Conservation (phyloP, 37 sponge, comb jelly and placozoan species). For the Oopsacas minuta region DNA sequence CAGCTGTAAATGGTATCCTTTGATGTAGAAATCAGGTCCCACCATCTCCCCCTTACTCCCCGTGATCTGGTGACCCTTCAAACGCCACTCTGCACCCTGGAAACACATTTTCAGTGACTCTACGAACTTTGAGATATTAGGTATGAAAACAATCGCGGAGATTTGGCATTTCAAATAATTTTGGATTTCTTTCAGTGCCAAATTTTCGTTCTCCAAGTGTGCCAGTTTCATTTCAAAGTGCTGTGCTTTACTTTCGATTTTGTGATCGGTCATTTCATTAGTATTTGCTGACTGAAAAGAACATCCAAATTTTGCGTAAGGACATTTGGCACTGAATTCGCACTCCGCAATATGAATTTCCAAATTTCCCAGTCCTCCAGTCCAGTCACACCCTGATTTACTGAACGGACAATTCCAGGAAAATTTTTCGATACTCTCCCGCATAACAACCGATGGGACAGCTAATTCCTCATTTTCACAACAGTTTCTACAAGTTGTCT, state of each 20-base stretch:
- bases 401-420: background rate
- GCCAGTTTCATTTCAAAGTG: background rate
- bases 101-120: background rate
- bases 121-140: background rate
- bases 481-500: background rate
- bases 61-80: background rate
- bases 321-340: background rate
- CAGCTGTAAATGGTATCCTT: background rate
- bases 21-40: background rate
- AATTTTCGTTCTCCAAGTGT: background rate
- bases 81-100: background rate
- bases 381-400: background rate
- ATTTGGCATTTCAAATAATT: background rate
- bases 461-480: background rate
- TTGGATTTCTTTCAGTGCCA: background rate
- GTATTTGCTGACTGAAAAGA: background rate
- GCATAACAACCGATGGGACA: background rate
- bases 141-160: background rate
- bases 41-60: background rate
- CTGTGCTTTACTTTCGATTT: background rate
- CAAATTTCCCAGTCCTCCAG: background rate
- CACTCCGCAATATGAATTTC: background rate
- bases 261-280: background rate
- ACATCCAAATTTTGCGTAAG: background rate
- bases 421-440: background rate